phyloP scores from a whole-genome alignment of 2,797 vertebrate species.

The Karalla daura region DNA sequence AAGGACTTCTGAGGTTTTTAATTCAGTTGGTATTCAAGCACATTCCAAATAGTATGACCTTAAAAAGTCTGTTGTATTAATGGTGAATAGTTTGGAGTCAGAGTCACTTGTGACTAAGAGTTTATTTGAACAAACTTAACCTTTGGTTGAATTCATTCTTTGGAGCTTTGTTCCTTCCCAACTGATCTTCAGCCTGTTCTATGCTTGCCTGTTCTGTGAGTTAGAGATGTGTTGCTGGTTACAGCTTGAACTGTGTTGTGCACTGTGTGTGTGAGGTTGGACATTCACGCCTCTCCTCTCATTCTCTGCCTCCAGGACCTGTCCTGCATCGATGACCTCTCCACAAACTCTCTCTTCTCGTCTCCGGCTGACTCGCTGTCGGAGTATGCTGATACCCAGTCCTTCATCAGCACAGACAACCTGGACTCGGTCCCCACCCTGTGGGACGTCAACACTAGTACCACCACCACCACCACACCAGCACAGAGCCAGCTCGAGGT shows the following conservation, averaged over 20 bases:
- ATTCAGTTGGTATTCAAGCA: too few relatives aligned
- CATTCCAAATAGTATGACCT: too few relatives aligned
- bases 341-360: conserved; percentile 92
- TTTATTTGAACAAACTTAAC: too few relatives aligned
- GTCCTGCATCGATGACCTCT: conserved; percentile 90
- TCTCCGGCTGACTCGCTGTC: conserved; percentile 94
- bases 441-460: conserved; percentile 90
- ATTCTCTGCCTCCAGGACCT: conserved; percentile 85
- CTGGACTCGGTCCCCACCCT: conserved; percentile 90
- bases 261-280: not conserved
- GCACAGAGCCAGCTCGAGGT: conserved; percentile 89
- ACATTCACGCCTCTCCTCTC: conserved; percentile 24
- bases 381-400: conserved; percentile 88
- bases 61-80: too few relatives aligned
- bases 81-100: too few relatives aligned
- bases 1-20: too few relatives aligned
- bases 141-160: too few relatives aligned
- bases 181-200: too few relatives aligned
- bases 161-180: too few relatives aligned
- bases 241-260: conserved; percentile 7
- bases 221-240: too few relatives aligned
- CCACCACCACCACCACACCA: conserved; percentile 69
- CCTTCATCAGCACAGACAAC: conserved; percentile 86
- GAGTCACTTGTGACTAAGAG: too few relatives aligned
- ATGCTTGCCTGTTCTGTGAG: too few relatives aligned